A percentile compares a stretch with the other conserved stretches of the same genome.
phyloP scores from a whole-genome alignment of 2,888 invertebrate genomes.

The Bellardia bayeri region DNA sequence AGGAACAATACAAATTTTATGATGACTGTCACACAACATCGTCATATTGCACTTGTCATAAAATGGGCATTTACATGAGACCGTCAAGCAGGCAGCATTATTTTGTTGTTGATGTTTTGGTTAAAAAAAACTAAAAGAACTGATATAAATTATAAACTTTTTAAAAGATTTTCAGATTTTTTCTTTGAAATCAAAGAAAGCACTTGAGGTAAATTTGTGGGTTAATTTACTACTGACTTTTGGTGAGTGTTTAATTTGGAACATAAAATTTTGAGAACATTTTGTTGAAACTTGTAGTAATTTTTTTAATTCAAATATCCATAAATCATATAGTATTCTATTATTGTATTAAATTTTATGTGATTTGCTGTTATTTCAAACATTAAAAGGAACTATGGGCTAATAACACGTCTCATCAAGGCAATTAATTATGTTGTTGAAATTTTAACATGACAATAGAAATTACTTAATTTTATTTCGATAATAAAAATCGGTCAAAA shows the following conservation, averaged over 20 bases:
- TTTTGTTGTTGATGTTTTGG: slow-evolving; percentile 29
- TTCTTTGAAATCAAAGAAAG: background rate
- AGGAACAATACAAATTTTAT: slow-evolving; percentile 63
- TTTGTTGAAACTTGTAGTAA: slow-evolving; percentile 1
- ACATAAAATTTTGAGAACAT: background rate
- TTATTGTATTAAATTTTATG: slow-evolving; percentile 11
- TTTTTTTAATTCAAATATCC: slow-evolving; percentile 2
- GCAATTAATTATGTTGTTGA: background rate
- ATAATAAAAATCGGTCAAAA: background rate
- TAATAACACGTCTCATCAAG: slow-evolving; percentile 4
- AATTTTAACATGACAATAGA: background rate
- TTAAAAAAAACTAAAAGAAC: background rate
- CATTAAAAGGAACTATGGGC: background rate
- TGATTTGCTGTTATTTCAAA: background rate
- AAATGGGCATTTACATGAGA: slow-evolving; percentile 68
- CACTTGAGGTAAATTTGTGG: slow-evolving; percentile 6
- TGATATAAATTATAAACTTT: slow-evolving; percentile 8
- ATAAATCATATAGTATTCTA: slow-evolving; percentile 13
- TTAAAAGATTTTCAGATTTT: background rate
- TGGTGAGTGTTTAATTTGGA: background rate
- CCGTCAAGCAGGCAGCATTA: slow-evolving; percentile 16
- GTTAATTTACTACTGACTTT: background rate
- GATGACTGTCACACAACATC: slow-evolving; percentile 66
- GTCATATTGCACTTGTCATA: slow-evolving; percentile 75
- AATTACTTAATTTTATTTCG: background rate